Evolutionary conservation across 2,888 invertebrate species (phyloP).

Genomic region (Pemphredon lugubris): DNA sequence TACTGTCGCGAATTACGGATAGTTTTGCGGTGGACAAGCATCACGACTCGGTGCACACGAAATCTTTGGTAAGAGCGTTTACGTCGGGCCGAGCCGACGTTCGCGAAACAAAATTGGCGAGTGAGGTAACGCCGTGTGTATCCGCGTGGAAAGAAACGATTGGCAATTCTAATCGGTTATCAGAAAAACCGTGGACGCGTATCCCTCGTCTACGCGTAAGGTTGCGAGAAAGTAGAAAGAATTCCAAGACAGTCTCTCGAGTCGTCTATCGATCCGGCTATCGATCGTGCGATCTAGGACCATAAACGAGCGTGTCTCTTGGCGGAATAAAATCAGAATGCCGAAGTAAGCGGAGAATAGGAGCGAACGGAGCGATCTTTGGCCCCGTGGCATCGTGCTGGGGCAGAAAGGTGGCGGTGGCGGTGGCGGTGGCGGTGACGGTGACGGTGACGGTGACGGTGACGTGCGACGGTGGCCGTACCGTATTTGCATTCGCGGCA

Average conservation of each 20-base stretch:
- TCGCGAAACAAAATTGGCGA: constrained; percentile 44
- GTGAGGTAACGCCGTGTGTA: constrained; percentile 40
- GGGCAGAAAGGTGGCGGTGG: no score
- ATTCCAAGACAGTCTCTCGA: neutral
- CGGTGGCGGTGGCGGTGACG: no score
- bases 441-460: no score
- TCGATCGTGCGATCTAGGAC: no score
- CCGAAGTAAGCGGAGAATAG: no score
- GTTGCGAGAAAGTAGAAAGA: neutral
- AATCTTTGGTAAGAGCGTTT: constrained; percentile 50
- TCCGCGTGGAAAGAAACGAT: constrained; percentile 37
- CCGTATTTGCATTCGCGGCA: neutral
- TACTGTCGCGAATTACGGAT: constrained; percentile 9
- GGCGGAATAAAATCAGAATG: no score
- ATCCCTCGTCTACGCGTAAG: constrained; percentile 3
- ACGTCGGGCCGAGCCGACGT: constrained; percentile 30
- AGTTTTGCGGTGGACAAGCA: constrained; percentile 8
- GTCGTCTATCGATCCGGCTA: no score
- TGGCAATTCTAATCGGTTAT: constrained; percentile 12
- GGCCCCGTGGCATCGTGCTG: no score
- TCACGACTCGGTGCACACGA: constrained; percentile 42
- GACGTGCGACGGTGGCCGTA: neutral
- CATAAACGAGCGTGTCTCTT: neutral
- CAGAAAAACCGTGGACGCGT: constrained; percentile 13
- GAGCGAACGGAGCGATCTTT: no score